Evolutionary conservation across 2,888 invertebrate genomes (phyloP), one percentile per base, ranked within the genome.

Genomic region (Conus canariensis): DNA sequence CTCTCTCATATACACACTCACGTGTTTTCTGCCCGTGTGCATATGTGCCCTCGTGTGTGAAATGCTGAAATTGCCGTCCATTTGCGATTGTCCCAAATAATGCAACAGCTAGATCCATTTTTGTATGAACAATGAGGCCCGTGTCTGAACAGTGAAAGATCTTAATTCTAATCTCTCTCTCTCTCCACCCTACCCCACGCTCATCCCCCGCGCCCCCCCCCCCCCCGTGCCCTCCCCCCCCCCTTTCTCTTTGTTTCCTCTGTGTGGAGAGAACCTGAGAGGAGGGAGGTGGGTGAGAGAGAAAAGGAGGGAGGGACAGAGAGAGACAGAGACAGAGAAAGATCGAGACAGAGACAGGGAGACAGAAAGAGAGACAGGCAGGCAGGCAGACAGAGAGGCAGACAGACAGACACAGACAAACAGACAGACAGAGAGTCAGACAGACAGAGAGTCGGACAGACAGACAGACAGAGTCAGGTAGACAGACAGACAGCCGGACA

Each of bases 241-340:
- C 3, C 4, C 45, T 45, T 45, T 45, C 45, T 45, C 45, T 45
- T 1, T 45, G 45, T 45, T 45, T 45, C 45, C 45, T 45, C 45
- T 45, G 45, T 45, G 45, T 45, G 45, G 45, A 45, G 45, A 45
- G 45, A 45, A 45, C 22, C 16, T 25, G 30, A 77, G 77, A 82
- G 82, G 56, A 56, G 56, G 56, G 56, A 56, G 56, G 82, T 56
- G 82, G 30, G 82, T 10, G 82, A 82, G 82, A 82, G 82, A 82
- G 82, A 56, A 56, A 82, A 56, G 56, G 82, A 80, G 77, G 16
- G 77, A 80, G 45, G 16, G 77, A 80, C 14, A 30, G 77, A 80
- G 77, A 30, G 30, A 80, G 77, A 80, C 4, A 80, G 16, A 64
- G 64, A 70, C 70, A 70, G 70, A 70, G 19, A 70, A 7, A 70